phyloP scores from a whole-genome alignment of 2,113 vertebrate genomes.

The Leiothrix lutea region DNA sequence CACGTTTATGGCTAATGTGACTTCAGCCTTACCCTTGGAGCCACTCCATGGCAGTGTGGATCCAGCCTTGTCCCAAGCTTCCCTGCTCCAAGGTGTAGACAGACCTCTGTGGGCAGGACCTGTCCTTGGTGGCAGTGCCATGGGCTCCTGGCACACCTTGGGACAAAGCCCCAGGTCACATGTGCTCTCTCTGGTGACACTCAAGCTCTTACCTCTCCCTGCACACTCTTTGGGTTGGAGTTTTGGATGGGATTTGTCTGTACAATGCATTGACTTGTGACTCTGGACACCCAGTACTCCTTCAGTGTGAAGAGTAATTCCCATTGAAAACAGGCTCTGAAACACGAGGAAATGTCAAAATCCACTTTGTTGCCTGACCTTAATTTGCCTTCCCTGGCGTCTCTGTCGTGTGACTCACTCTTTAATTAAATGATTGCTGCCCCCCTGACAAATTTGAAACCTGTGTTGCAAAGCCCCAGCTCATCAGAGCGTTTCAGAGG shows the following conservation, averaged over 20 bases:
- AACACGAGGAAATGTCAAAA: conserved; percentile 10
- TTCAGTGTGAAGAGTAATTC: neutral
- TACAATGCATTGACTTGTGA: neutral
- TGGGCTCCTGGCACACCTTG: accelerated
- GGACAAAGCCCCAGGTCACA: neutral
- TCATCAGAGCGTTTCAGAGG: neutral
- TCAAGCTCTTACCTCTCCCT: neutral
- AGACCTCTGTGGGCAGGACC: neutral
- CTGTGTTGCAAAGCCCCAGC: neutral
- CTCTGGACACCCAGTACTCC: neutral
- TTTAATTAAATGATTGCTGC: conserved; percentile 60
- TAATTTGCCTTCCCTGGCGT: conserved; percentile 18
- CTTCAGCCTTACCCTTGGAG: neutral
- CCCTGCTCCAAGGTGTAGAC: neutral
- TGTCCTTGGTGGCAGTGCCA: accelerated
- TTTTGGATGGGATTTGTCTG: neutral
- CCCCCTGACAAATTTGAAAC: conserved; percentile 17
- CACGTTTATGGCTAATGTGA: neutral
- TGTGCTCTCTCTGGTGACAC: neutral
- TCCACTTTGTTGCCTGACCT: conserved; percentile 33
- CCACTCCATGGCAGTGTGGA: neutral
- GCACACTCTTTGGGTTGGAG: neutral
- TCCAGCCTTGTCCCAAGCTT: neutral
- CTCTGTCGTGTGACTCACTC: conserved; percentile 12
- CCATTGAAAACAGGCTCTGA: neutral